Percentiles rank a stretch among this genome's conserved stretches.
These are phyloP conservation scores for Ochropleura plecta DNA, from an alignment of 2,888 invertebrate species.

Conservation along the genomic window DNA sequence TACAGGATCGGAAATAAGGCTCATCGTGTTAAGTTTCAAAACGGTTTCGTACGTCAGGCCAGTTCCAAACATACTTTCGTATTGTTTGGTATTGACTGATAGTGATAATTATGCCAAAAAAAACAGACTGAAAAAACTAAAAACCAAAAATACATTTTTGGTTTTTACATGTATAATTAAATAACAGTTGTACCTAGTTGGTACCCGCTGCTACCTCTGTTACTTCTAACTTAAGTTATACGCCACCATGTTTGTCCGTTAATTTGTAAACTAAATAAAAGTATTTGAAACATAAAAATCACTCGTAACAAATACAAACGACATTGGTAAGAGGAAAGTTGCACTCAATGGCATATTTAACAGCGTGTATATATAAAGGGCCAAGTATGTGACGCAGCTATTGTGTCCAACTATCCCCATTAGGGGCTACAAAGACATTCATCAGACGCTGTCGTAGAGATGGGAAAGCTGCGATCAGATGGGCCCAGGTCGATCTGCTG, in stretches of 20 bases:
- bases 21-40: too few species aligned
- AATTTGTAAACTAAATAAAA: neutral
- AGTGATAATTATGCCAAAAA: too few species aligned
- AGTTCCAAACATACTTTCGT: too few species aligned
- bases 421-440: conserved; percentile 37
- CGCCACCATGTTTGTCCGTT: neutral
- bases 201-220: neutral
- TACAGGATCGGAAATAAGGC: too few species aligned
- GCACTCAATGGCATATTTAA: conserved; percentile 11
- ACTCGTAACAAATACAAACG: neutral
- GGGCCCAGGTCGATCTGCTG: neutral
- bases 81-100: too few species aligned
- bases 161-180: neutral
- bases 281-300: neutral
- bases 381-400: conserved; percentile 29
- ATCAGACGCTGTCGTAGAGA: conserved; percentile 30
- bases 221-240: neutral
- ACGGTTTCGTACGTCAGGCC: too few species aligned
- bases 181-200: neutral
- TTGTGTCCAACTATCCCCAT: conserved; percentile 48
- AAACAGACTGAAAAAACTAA: too few species aligned
- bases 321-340: neutral
- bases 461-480: conserved; percentile 4
- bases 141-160: too few species aligned
- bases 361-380: neutral